phyloP scores from a whole-genome alignment of 1,140 invertebrate species.

The Lordiphosa clarofinis region DNA sequence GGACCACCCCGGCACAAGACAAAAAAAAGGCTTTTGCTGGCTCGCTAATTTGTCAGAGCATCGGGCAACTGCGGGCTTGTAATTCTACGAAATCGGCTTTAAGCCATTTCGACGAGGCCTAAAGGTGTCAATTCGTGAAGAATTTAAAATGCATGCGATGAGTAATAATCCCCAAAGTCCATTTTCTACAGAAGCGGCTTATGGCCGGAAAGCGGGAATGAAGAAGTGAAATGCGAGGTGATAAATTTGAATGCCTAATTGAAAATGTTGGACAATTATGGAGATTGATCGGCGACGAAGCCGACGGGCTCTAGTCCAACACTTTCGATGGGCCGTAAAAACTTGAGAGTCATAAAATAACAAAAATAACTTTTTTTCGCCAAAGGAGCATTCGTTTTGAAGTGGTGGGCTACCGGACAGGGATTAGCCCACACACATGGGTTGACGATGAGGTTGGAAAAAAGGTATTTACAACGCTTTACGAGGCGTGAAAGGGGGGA shows the following conservation, averaged over 20 bases:
- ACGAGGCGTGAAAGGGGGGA: conserved; percentile 25
- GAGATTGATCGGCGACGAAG: conserved; percentile 44
- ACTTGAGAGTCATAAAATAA: conserved; percentile 36
- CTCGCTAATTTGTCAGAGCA: conserved; percentile 61
- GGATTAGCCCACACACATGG: conserved; percentile 39
- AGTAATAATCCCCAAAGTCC: conserved; percentile 54
- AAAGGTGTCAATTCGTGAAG: conserved; percentile 73
- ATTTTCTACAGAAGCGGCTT: conserved; percentile 36
- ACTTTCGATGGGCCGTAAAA: conserved; percentile 18
- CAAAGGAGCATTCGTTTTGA: conserved; percentile 32
- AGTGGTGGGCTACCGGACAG: conserved; percentile 47
- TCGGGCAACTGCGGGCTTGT: conserved; percentile 33
- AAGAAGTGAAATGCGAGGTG: conserved; percentile 24
- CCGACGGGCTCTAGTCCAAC: conserved; percentile 5
- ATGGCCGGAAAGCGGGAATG: conserved; percentile 5
- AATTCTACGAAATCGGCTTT: conserved; percentile 75
- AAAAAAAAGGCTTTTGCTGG: conserved; percentile 37
- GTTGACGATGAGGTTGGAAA: conserved; percentile 11
- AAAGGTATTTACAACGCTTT: conserved; percentile 50
- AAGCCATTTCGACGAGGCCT: conserved; percentile 28
- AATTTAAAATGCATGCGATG: conserved; percentile 68
- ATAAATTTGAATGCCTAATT: conserved; percentile 67
- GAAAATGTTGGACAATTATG: conserved; percentile 53
- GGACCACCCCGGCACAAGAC: conserved; percentile 41
- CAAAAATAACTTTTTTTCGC: conserved; percentile 11